Conservation (phyloP, 2,888 invertebrate genomes). For the Falcaria lacertinaria region DNA sequence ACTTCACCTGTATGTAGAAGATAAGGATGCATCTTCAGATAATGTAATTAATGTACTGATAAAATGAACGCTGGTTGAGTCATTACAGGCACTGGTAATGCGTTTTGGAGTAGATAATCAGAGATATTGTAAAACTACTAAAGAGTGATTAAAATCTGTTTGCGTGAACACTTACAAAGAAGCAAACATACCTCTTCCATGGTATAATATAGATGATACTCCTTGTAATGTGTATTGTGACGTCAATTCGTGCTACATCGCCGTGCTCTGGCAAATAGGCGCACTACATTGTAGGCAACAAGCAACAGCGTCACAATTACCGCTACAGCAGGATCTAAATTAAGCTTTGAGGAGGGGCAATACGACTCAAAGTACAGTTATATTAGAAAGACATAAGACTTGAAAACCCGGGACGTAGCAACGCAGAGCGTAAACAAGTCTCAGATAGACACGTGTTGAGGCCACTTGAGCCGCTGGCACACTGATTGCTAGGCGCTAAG, state of each 20-base stretch:
- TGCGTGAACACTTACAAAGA: no score
- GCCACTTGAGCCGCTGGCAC: slow-evolving; percentile 9
- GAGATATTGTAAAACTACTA: no score
- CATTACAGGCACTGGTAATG: no score
- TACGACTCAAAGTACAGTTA: slow-evolving; percentile 4
- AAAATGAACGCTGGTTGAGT: no score
- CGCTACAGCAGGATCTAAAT: slow-evolving; percentile 1
- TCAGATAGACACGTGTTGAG: slow-evolving; percentile 30
- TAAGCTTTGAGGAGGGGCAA: background rate
- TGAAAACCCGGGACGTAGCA: slow-evolving; percentile 13
- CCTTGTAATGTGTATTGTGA: background rate
- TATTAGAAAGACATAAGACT: slow-evolving; percentile 2
- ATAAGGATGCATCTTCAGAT: no score
- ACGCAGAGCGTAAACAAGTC: slow-evolving; percentile 43
- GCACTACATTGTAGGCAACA: background rate
- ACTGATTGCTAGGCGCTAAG: slow-evolving; percentile 12
- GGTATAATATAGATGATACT: background rate
- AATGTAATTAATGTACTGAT: no score
- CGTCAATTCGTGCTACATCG: background rate
- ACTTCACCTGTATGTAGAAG: no score
- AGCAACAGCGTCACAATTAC: background rate
- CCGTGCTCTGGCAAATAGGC: background rate
- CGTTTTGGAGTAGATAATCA: no score
- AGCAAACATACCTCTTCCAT: no score
- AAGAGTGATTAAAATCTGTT: no score